Base-by-base conservation (phyloP, 1,140 invertebrate genomes). In the Drosophila orena region DNA sequence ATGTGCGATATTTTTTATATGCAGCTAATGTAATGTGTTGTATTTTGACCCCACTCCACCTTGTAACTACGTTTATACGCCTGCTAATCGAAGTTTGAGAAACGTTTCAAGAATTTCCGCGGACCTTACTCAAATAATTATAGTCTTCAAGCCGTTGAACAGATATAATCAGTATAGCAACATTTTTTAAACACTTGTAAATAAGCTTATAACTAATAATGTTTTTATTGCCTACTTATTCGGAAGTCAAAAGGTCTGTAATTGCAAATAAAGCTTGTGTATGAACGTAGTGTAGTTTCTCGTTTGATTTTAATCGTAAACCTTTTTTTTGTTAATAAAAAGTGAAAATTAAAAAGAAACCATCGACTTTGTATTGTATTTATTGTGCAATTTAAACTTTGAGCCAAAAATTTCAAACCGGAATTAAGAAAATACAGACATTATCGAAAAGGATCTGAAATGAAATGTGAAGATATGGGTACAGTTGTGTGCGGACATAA, bases 1-100 rank as follows among this genome's bases (percentile, higher is more conserved):
- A 62, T 58, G 58, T 74, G 71, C 79, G 76, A 79, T 83, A 84
- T 84, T 85, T 84, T 84, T 85, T 85, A 73, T 84, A 81, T 72
- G 56, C 78, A 46, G 72, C 72, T 66, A 53, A 76, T 62, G 35
- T 66, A 66, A 38, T 42, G 44, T 66, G 57, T 66, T 61, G 56
- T 61, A 65, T 40, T 66, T 61, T 35, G 55, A 61, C 35, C 35
- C 34, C 40, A 57, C 47, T 30, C 46, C 46, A 30, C 6, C 11
- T 34, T 57, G 12, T 57, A 34, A 20, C 54, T 58, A 46, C 42
- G 55, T 46, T 46, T 58, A 58, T 58, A 46, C 55, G 42, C 42
- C 17, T 8, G 55, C 55, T 12, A 8, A 30, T 24, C 20, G 2
- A 35, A 17, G 27, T 35, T 20, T 20, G 4, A 20, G 17, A 35